Evolutionary conservation across 2,113 vertebrate species (phyloP), one percentile per base, ranked within the genome.

Genomic region (Platichthys flesus): DNA sequence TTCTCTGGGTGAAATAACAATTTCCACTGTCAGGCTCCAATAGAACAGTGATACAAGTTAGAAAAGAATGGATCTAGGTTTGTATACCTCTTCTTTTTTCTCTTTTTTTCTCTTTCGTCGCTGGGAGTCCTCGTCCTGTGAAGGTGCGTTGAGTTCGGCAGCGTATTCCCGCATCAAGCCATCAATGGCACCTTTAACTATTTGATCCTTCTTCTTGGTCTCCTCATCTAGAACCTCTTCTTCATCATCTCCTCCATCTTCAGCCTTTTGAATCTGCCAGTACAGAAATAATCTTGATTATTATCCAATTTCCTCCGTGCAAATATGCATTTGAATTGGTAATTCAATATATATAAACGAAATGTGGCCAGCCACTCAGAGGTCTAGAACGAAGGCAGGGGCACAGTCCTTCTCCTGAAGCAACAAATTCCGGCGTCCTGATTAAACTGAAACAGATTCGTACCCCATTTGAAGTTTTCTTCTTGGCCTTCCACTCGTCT

Each of bases 401-500:
- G 12, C 40, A 42, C 10, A 10, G 13, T 42, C 40, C 40, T 42
- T 37, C 15, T 42, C 21, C 15, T 31, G 14, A 45, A 3, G 26
- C 8, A 54, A 52, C 3, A 20, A 42, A 51, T 20, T 18, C 0
- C 68, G 9, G 3, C n/a, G 57, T 20, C 62, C 16, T 42, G 31
- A 62, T 62, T 18, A 67, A 67, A 61, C 16, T 51, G 55, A 1
- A 37, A 37, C 35, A 37, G 9, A 37, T 31, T 31, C 78, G 51
- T 93, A 99, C 98, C 94, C 97, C 97, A 91, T 98, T 98, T 59
- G 95, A 90, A 62, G 95, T 95, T 85, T 95, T 98, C 88, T 95
- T 99, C 90, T 98, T 98, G 82, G 97, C 98, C 92, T 99, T 99
- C 97, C 97, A 99, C 84, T 99, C 98, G 71, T 99, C 98, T 70